These are phyloP conservation scores for Knipowitschia caucasica DNA, from an alignment of 2,797 vertebrate genomes.

Conservation along the genomic window DNA sequence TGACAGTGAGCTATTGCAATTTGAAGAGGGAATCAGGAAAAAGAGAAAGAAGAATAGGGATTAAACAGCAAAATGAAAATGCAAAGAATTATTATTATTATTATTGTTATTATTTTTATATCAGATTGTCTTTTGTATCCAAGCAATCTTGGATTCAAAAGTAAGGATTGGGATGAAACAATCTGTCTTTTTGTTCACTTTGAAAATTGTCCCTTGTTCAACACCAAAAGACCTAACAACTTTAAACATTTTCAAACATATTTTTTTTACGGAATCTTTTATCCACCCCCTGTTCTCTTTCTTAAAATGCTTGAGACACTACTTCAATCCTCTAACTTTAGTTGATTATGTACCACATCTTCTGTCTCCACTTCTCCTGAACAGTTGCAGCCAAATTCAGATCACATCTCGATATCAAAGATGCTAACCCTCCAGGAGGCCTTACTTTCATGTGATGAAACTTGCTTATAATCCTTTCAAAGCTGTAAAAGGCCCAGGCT, in stretches of 20 bases:
- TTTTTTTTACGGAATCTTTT: slow-evolving; percentile 28
- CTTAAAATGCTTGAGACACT: slow-evolving; percentile 25
- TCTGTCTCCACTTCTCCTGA: slow-evolving; percentile 31
- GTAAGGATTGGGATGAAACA: slow-evolving; percentile 3
- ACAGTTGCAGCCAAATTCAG: slow-evolving; percentile 52
- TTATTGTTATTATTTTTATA: too few relatives aligned
- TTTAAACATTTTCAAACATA: slow-evolving; percentile 9
- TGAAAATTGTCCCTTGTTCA: slow-evolving; percentile 19
- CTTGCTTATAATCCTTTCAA: slow-evolving; percentile 62
- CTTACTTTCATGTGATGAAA: slow-evolving; percentile 65
- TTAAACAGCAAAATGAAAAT: neutral
- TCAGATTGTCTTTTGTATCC: too few relatives aligned
- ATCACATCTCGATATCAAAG: slow-evolving; percentile 68
- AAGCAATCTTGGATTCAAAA: slow-evolving; percentile 18
- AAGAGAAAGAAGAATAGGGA: slow-evolving; percentile 12
- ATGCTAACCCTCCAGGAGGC: slow-evolving; percentile 55
- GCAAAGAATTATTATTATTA: too few relatives aligned
- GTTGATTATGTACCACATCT: slow-evolving; percentile 32
- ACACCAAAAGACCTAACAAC: slow-evolving; percentile 15
- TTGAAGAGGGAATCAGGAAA: slow-evolving; percentile 23
- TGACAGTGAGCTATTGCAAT: slow-evolving; percentile 53
- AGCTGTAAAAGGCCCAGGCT: slow-evolving; percentile 51
- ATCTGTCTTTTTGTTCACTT: slow-evolving; percentile 18
- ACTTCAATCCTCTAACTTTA: slow-evolving; percentile 32
- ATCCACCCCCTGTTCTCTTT: slow-evolving; percentile 27